Percentiles rank a stretch among this genome's conserved stretches.
phyloP scores from a whole-genome alignment of 2,888 invertebrate species.

The Dynastes grantii region DNA sequence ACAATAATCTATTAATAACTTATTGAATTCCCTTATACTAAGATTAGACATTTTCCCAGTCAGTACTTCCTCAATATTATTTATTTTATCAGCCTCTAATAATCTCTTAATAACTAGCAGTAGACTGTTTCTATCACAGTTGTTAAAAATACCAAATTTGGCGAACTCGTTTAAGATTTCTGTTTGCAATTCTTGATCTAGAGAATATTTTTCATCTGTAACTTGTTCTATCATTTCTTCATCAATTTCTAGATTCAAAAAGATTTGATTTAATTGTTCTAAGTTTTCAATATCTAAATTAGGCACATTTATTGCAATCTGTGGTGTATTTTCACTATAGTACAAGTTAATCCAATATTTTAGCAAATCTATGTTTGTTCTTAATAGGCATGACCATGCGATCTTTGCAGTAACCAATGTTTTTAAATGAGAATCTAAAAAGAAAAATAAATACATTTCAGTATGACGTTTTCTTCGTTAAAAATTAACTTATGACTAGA shows the following conservation, averaged over 20 bases:
- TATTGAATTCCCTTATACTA: conserved; percentile 71
- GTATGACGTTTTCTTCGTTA: no score
- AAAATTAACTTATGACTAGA: no score
- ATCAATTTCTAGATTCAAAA: conserved; percentile 74
- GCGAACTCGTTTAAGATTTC: conserved; percentile 76
- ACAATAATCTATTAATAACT: conserved; percentile 73
- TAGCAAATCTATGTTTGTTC: conserved; percentile 75
- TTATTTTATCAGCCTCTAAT: conserved; percentile 73
- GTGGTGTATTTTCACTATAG: conserved; percentile 60
- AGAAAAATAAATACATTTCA: conserved; percentile 39
- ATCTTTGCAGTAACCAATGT: conserved; percentile 72
- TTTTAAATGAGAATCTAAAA: conserved; percentile 73
- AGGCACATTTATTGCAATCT: conserved; percentile 63
- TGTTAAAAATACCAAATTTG: conserved; percentile 78
- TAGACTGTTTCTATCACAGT: conserved; percentile 74
- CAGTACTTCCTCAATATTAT: conserved; percentile 74
- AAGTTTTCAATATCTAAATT: conserved; percentile 64
- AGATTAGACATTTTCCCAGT: conserved; percentile 62
- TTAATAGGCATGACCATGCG: conserved; percentile 76
- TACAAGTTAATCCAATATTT: conserved; percentile 77
- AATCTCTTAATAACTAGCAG: conserved; percentile 76
- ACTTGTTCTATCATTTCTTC: conserved; percentile 75
- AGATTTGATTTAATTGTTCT: conserved; percentile 72
- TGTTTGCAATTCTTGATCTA: conserved; percentile 74
- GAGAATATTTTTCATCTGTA: conserved; percentile 71